Evolutionary conservation across 2,113 vertebrate species (phyloP).

Genomic region (Pheucticus melanocephalus): DNA sequence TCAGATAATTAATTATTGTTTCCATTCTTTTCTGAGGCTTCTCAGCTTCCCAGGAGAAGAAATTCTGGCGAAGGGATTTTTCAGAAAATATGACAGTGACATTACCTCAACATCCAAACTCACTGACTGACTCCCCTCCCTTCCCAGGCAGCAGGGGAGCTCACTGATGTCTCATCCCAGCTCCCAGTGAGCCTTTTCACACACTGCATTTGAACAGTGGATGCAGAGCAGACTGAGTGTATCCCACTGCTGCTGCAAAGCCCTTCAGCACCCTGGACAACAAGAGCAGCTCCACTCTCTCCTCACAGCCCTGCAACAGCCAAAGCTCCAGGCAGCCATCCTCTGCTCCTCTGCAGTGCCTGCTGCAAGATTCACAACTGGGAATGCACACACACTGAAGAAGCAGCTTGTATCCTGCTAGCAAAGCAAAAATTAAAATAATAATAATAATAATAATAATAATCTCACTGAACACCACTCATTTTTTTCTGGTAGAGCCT

Average conservation of each 20-base stretch:
- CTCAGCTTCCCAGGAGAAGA: too few relatives aligned
- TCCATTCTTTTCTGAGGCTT: too few relatives aligned
- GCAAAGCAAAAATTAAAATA: neutral
- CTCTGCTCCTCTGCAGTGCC: neutral
- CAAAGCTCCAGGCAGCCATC: neutral
- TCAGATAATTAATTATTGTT: too few relatives aligned
- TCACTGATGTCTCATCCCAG: neutral
- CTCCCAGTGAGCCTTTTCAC: neutral
- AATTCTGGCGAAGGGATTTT: too few relatives aligned
- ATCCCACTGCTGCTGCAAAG: fast-evolving
- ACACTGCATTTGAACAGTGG: neutral
- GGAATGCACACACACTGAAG: neutral
- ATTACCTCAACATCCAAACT: neutral
- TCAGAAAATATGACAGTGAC: too few relatives aligned
- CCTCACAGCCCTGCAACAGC: fast-evolving
- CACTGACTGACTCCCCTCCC: neutral
- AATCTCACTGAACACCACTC: neutral
- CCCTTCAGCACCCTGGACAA: constrained; percentile 62
- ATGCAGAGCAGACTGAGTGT: neutral
- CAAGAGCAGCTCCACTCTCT: neutral
- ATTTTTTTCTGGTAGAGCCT: neutral
- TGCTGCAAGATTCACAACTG: neutral
- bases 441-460: neutral
- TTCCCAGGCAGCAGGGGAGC: neutral
- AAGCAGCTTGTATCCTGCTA: neutral